Percentiles rank a stretch among this genome's conserved stretches.
Evolutionary conservation across 2,113 vertebrate species (phyloP).

Genomic region (Emydocephalus ijimae): DNA sequence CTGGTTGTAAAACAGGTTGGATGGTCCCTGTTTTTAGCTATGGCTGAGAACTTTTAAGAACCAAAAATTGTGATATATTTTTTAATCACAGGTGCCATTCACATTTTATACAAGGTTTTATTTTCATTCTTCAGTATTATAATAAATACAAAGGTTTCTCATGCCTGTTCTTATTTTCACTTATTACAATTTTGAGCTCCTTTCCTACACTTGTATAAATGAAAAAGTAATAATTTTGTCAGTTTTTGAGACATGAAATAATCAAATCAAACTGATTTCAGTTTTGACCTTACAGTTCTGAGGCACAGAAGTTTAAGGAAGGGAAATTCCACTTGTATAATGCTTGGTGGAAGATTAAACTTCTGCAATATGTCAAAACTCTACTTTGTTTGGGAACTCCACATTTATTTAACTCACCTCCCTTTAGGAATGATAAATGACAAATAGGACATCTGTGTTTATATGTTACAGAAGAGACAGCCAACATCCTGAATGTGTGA

Average conservation of each 20-base stretch:
- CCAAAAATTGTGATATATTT: slow-evolving; percentile 25
- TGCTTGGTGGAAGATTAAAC: slow-evolving; percentile 25
- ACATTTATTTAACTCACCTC: slow-evolving; percentile 23
- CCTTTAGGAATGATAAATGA: neutral
- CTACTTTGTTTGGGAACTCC: slow-evolving; percentile 28
- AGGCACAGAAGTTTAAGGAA: slow-evolving; percentile 17
- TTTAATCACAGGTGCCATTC: slow-evolving; percentile 54
- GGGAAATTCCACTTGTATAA: neutral
- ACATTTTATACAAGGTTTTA: slow-evolving; percentile 55
- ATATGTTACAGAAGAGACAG: slow-evolving; percentile 2
- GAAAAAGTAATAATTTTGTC: slow-evolving; percentile 47
- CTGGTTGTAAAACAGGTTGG: neutral
- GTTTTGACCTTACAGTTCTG: slow-evolving; percentile 30
- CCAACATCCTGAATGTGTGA: neutral
- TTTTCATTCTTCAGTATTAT: slow-evolving; percentile 54
- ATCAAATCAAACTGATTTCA: slow-evolving; percentile 47
- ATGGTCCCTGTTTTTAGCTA: slow-evolving; percentile 36
- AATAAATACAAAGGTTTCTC: slow-evolving; percentile 57
- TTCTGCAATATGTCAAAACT: slow-evolving; percentile 8
- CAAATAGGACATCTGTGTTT: slow-evolving; percentile 27
- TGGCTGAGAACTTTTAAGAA: slow-evolving; percentile 44
- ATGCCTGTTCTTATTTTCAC: slow-evolving; percentile 54
- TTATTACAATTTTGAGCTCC: slow-evolving; percentile 51
- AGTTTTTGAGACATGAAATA: slow-evolving; percentile 47
- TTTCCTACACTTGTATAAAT: slow-evolving; percentile 30